Conservation (phyloP, 2,888 invertebrate genomes). For the Caenorhabditis angaria region DNA sequence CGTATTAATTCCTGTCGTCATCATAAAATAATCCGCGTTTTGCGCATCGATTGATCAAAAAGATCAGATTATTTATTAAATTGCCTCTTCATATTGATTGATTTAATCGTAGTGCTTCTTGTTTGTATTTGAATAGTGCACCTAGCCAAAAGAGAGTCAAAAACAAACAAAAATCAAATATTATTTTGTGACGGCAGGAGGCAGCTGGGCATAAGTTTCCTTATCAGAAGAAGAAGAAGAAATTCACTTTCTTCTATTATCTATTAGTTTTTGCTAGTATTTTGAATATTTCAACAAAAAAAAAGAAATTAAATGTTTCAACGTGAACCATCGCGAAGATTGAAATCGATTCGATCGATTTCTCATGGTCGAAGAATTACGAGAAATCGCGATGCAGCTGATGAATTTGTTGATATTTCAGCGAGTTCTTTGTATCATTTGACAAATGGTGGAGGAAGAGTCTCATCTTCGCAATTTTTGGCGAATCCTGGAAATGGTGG, state of each 20-base stretch:
- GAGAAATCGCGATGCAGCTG: conserved; percentile 17
- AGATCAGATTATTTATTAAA: neutral
- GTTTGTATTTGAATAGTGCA: neutral
- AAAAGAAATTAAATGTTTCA: conserved; percentile 3
- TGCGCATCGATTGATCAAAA: conserved; percentile 2
- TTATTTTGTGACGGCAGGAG: conserved; percentile 1
- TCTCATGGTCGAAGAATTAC: conserved; percentile 31
- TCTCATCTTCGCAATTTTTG: conserved; percentile 15
- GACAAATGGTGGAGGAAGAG: conserved; percentile 23
- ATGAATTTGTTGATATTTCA: conserved; percentile 38
- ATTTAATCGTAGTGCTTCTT: neutral
- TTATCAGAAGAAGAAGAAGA: conserved; percentile 1
- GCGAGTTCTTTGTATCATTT: conserved; percentile 37
- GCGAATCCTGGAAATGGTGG: neutral
- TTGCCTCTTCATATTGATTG: neutral
- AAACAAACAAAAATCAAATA: conserved; percentile 5
- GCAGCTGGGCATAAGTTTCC: too few relatives aligned
- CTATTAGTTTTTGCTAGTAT: neutral
- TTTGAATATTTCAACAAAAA: neutral
- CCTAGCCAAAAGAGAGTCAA: neutral
- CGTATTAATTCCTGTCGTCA: neutral
- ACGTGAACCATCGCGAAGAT: neutral
- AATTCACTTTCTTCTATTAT: neutral
- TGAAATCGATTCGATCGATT: conserved; percentile 29
- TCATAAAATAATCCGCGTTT: neutral